Evolutionary conservation across 2,797 vertebrate species (phyloP).

Genomic region (Orientallactaga sibirica): DNA sequence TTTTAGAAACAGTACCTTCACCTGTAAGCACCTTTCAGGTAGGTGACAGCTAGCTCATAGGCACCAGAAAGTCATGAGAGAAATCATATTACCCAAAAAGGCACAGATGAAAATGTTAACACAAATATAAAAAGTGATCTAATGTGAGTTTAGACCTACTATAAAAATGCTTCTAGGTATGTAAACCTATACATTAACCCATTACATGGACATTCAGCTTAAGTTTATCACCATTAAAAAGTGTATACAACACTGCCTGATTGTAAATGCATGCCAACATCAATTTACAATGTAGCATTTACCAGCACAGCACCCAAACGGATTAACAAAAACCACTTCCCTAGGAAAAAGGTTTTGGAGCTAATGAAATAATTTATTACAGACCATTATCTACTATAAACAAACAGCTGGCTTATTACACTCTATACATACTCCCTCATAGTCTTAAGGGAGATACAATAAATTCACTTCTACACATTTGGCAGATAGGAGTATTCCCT

Average conservation of each 20-base stretch:
- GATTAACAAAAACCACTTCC: conserved; percentile 80
- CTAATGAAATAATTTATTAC: conserved; percentile 80
- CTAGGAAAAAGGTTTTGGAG: conserved; percentile 77
- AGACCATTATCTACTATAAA: conserved; percentile 83
- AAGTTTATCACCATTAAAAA: conserved; percentile 72
- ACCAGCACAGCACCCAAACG: conserved; percentile 84
- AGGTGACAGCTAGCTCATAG: conserved; percentile 87
- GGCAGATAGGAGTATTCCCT: conserved; percentile 75
- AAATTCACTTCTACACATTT: conserved; percentile 80
- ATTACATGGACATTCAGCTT: conserved; percentile 77
- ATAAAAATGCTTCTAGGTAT: conserved; percentile 82
- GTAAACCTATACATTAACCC: conserved; percentile 83
- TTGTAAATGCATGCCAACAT: conserved; percentile 76
- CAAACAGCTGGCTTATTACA: conserved; percentile 78
- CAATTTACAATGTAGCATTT: conserved; percentile 83
- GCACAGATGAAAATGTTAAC: conserved; percentile 88
- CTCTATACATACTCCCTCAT: conserved; percentile 77
- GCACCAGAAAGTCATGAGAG: conserved; percentile 87
- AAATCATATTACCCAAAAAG: conserved; percentile 88
- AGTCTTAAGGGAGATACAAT: conserved; percentile 80
- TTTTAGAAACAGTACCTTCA: conserved; percentile 87
- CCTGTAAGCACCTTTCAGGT: conserved; percentile 87
- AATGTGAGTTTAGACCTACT: conserved; percentile 82
- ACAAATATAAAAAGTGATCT: conserved; percentile 81
- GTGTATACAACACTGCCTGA: conserved; percentile 69